Conservation (phyloP, 2,797 vertebrate species). For the Eurystomus glaucurus region DNA sequence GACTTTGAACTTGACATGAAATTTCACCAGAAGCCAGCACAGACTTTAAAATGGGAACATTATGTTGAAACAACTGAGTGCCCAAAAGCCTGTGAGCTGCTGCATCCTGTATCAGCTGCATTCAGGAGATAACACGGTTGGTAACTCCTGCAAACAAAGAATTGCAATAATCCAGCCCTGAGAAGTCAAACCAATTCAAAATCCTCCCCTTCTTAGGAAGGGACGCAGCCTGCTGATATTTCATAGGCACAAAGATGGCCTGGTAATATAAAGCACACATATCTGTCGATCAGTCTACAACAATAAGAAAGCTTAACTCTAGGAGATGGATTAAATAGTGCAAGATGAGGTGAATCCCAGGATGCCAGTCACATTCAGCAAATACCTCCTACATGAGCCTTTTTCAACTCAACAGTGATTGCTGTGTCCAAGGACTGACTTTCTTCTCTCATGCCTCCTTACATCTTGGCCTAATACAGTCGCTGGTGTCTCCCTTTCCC, state of each 20-base stretch:
- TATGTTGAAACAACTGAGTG: not conserved
- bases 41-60: not conserved
- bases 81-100: conserved; percentile 12
- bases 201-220: not conserved
- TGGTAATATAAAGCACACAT: not conserved
- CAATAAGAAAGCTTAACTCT: not conserved
- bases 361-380: not conserved
- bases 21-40: not conserved
- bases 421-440: not conserved
- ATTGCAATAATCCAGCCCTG: conserved; percentile 46
- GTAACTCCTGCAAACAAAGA: conserved; percentile 63
- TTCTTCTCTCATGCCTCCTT: not conserved
- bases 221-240: not conserved
- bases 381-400: not conserved
- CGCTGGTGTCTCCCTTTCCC: not conserved
- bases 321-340: conserved; percentile 3
- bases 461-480: not conserved
- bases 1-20: not conserved
- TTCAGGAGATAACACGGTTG: not conserved
- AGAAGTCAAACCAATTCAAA: conserved; percentile 35
- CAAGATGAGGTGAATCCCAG: not conserved
- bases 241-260: not conserved
- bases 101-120: conserved; percentile 40
- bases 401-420: not conserved
- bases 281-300: conserved; percentile 47